Evolutionary conservation across 2,113 vertebrate genomes (phyloP).

Genomic region (Varanus salvator): DNA sequence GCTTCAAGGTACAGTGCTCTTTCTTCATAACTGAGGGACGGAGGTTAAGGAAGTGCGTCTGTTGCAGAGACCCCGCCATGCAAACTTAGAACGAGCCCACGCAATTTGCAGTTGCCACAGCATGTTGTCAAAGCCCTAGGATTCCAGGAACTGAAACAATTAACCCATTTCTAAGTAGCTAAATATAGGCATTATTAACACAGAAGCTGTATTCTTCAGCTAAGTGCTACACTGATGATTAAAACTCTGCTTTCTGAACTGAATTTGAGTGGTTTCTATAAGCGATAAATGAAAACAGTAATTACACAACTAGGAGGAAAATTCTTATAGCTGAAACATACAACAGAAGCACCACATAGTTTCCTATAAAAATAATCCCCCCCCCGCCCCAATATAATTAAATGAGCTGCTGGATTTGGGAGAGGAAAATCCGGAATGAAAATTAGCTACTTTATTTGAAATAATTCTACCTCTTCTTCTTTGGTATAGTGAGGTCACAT

Average conservation of each 20-base stretch:
- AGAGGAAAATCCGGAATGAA: rapidly evolving
- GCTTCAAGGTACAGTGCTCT: slow-evolving; percentile 96
- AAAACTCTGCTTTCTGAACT: neutral
- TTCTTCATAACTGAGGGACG: slow-evolving; percentile 89
- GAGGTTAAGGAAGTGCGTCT: slow-evolving; percentile 80
- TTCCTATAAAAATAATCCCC: neutral
- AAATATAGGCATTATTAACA: rapidly evolving
- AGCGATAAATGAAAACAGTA: neutral
- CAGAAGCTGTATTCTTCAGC: neutral
- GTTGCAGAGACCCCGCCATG: rapidly evolving
- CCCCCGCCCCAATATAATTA: neutral
- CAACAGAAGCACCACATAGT: neutral
- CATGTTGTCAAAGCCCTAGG: neutral
- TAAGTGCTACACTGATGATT: neutral
- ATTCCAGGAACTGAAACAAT: neutral
- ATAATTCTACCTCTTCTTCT: neutral
- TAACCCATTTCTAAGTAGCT: neutral
- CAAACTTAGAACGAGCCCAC: neutral
- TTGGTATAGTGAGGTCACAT: neutral
- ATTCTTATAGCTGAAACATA: neutral
- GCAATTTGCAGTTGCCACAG: neutral
- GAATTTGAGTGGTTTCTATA: neutral
- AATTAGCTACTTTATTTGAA: slow-evolving; percentile 1
- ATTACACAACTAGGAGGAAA: neutral
- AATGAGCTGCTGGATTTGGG: neutral